These are phyloP conservation scores for Clinocottus analis DNA, from an alignment of 2,113 vertebrate genomes.

Conservation along the genomic window DNA sequence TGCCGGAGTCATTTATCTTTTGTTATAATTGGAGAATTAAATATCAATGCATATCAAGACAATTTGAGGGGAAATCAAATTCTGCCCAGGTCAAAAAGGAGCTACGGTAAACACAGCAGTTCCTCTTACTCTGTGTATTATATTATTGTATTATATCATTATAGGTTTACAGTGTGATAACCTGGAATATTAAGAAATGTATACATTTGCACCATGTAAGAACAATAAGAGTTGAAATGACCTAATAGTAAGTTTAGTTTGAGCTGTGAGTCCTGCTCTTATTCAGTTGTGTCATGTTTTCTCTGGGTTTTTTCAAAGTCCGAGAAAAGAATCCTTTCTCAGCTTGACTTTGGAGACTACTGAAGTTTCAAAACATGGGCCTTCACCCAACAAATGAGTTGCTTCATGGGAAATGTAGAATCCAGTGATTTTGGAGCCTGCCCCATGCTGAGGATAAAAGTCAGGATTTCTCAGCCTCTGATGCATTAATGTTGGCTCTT, in stretches of 20 bases:
- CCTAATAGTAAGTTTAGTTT: neutral
- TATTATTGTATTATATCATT: neutral
- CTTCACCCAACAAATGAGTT: neutral
- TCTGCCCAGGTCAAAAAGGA: neutral
- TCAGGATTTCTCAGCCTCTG: neutral
- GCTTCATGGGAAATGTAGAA: neutral
- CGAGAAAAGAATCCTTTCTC: neutral
- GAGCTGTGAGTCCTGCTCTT: neutral
- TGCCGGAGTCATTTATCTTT: neutral
- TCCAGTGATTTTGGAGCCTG: no score
- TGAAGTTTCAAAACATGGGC: no score
- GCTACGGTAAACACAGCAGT: neutral
- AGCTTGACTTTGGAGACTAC: neutral
- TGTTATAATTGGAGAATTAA: neutral
- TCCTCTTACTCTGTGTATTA: neutral
- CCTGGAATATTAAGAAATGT: neutral
- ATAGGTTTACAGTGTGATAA: neutral
- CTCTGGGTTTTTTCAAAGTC: neutral
- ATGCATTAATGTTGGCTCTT: neutral
- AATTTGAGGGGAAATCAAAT: neutral
- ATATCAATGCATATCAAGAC: neutral
- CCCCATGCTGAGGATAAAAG: neutral
- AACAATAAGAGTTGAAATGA: neutral
- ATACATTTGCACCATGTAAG: neutral
- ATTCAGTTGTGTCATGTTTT: neutral